phyloP scores from a whole-genome alignment of 2,113 vertebrate genomes.

The Phainopepla nitens region DNA sequence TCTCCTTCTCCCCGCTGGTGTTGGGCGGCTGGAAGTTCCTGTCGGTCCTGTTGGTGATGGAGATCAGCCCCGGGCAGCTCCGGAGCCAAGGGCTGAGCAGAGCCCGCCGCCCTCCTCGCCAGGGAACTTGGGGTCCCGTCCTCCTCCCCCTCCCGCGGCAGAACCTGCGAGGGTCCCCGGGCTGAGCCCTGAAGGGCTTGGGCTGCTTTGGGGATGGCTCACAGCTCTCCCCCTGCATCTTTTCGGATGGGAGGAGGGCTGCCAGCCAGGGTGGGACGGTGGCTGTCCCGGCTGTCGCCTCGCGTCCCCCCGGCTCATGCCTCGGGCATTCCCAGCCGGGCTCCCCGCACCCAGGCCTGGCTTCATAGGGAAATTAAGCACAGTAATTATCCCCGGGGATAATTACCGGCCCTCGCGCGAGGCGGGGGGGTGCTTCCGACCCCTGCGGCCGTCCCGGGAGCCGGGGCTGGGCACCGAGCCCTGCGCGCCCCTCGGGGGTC shows the following conservation, averaged over 20 bases:
- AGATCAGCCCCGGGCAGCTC: not conserved
- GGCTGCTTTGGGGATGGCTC: not conserved
- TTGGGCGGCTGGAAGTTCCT: not conserved
- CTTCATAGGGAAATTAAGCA: not conserved
- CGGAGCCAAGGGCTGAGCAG: not conserved
- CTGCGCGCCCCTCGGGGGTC: not conserved
- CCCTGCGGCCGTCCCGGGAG: not conserved
- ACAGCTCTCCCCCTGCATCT: fast-evolving
- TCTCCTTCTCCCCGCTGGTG: not conserved
- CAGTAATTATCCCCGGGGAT: not conserved
- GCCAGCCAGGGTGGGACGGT: not conserved
- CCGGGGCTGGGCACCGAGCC: not conserved
- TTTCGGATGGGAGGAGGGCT: not conserved
- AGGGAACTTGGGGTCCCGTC: not conserved
- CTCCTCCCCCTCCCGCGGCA: not conserved
- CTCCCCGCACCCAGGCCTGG: not conserved
- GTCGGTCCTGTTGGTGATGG: not conserved
- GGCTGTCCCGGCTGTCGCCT: not conserved
- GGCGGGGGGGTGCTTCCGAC: not conserved
- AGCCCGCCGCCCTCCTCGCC: not conserved
- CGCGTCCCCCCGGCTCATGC: not conserved
- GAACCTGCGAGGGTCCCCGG: not conserved
- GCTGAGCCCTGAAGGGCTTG: not conserved
- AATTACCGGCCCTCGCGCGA: not conserved
- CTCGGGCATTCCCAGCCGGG: not conserved